phyloP scores from a whole-genome alignment of 2,797 vertebrate species.

The Tenualosa ilisha region DNA sequence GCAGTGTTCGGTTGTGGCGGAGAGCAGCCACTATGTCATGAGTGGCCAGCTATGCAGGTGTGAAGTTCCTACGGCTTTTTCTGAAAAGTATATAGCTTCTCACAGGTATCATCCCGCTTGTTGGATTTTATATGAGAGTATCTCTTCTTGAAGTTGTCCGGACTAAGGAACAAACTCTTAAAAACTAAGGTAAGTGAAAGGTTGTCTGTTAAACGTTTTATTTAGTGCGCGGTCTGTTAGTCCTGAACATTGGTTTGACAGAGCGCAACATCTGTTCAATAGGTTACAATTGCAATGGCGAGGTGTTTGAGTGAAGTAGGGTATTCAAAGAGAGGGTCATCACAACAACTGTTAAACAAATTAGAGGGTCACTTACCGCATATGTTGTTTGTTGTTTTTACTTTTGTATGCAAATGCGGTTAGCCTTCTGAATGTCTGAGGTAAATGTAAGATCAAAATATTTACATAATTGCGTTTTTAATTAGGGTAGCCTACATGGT shows the following conservation, averaged over 20 bases:
- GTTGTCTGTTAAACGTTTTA: not conserved
- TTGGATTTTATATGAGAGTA: conserved; percentile 6
- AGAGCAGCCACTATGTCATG: not conserved
- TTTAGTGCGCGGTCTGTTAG: not conserved
- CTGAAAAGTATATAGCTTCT: not conserved
- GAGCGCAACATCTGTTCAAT: conserved; percentile 23
- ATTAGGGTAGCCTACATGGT: not conserved
- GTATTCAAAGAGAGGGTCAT: not conserved
- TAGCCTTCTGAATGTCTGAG: not conserved
- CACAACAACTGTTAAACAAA: not conserved
- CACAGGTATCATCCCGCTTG: not conserved
- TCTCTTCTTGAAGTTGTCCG: not conserved
- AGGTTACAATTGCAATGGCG: not conserved
- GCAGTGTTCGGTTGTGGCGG: conserved; percentile 8
- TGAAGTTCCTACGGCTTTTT: not conserved
- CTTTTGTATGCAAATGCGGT: not conserved
- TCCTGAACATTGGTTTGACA: not conserved
- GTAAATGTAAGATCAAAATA: not conserved
- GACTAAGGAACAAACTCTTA: not conserved
- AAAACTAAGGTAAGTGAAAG: not conserved
- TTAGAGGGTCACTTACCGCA: not conserved
- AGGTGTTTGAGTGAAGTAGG: not conserved
- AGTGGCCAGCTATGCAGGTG: conserved; percentile 6
- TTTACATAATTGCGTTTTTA: not conserved
- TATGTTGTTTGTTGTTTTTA: not conserved